These are phyloP conservation scores for Theodoxus fluviatilis DNA, from an alignment of 2,888 invertebrate species.

Conservation along the genomic window DNA sequence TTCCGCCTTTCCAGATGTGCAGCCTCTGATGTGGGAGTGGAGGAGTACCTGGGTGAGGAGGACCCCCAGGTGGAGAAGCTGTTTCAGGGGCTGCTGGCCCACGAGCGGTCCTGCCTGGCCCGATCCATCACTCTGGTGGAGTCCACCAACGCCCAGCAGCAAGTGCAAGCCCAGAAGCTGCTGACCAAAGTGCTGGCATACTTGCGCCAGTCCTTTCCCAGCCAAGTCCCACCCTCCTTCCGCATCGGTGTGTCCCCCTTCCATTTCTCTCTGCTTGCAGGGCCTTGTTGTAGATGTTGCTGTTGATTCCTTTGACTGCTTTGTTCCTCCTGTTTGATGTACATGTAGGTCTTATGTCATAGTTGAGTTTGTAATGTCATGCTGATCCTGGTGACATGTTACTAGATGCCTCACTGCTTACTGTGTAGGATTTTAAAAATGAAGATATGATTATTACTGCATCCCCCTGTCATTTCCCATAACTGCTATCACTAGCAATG, in stretches of 20 bases:
- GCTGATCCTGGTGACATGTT: too few species aligned
- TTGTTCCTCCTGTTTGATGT: background rate
- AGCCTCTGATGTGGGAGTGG: too few species aligned
- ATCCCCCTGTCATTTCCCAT: too few species aligned
- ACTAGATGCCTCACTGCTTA: too few species aligned
- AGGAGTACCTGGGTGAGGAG: too few species aligned
- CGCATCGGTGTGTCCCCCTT: slow-evolving; percentile 60
- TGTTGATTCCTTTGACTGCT: background rate
- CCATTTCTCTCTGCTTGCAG: background rate
- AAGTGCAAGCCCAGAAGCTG: slow-evolving; percentile 64
- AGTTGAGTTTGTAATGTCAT: too few species aligned
- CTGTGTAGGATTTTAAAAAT: too few species aligned
- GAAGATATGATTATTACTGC: too few species aligned
- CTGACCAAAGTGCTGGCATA: slow-evolving; percentile 58
- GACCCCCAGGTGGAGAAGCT: too few species aligned
- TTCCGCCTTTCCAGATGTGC: too few species aligned
- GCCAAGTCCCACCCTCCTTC: slow-evolving; percentile 51
- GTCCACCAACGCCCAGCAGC: slow-evolving; percentile 65
- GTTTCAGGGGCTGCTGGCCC: slow-evolving; percentile 46
- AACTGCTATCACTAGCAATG: too few species aligned
- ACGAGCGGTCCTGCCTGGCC: slow-evolving; percentile 65
- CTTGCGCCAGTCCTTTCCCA: slow-evolving; percentile 38
- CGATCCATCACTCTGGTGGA: slow-evolving; percentile 68
- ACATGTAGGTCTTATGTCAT: too few species aligned
- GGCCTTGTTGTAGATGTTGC: background rate